Conservation (phyloP, 2,888 invertebrate genomes). For the Trissolcus japonicus region DNA sequence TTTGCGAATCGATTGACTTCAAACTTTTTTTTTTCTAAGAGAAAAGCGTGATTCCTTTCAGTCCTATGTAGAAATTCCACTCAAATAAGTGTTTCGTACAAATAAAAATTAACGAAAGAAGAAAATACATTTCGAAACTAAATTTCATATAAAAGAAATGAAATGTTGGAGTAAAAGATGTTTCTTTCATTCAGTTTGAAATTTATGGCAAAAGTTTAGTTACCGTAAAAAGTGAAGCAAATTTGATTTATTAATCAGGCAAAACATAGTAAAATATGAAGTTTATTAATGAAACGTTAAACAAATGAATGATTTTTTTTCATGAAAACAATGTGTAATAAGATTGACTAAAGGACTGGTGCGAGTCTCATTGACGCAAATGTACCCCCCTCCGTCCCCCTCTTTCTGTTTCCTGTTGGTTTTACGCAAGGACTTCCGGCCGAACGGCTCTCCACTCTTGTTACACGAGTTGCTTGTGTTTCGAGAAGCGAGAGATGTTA, state of each 20-base stretch:
- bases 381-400: constrained; percentile 32
- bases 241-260: neutral
- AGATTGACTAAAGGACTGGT: constrained; percentile 55
- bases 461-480: constrained; percentile 57
- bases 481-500: constrained; percentile 51
- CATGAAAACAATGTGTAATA: constrained; percentile 53
- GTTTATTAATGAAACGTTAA: constrained; percentile 30
- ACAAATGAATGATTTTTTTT: constrained; percentile 44
- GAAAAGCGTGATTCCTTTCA: constrained; percentile 25
- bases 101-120: neutral
- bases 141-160: too few species aligned
- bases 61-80: too few species aligned
- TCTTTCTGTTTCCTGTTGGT: constrained; percentile 55
- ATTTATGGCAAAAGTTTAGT: neutral
- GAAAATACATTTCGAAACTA: too few species aligned
- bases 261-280: neutral
- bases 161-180: too few species aligned
- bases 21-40: constrained; percentile 24
- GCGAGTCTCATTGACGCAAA: constrained; percentile 54
- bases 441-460: constrained; percentile 56
- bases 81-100: neutral
- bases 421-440: constrained; percentile 60
- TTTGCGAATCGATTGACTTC: constrained; percentile 34
- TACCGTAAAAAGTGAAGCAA: neutral
- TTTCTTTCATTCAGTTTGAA: too few species aligned